Base-by-base conservation (phyloP, 30 jellyfish, hydroid and myxozoan genomes). In the Hydractinia echinata region DNA sequence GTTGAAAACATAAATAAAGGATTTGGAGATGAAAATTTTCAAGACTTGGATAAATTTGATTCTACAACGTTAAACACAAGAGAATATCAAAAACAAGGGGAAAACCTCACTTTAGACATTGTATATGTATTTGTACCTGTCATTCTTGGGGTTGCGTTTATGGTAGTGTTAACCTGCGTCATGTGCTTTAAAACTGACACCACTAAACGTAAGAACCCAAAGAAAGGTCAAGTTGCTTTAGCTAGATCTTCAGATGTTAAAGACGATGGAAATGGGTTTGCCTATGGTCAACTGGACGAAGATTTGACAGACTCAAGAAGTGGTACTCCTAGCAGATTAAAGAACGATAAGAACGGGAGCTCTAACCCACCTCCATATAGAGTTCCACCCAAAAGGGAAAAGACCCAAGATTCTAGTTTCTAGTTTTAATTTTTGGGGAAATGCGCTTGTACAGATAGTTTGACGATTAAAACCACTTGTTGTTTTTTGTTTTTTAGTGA, bases 341-440 rank as follows among this genome's bases (percentile, higher is more conserved):
- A 30, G 2, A 30, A 30, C 44, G 44, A 30, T 30, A 30, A 30
- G 44, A 30, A 30, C 44, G 44, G 44, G 44, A 30, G 44, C 44
- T 30, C 44, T n/a, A 7, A 64, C 10, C 74, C 74, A n/a, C 74
- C 74, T 64, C 74, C 74, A n/a, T 64, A 64, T 51, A 64, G 44
- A 64, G 74, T 51, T n/a, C 74, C 74, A 44, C 8, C 74, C 74
- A 64, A 64, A 64, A n/a, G 74, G 19, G 7, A 64, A 64, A 44
- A 64, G 39, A 6, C 74, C 19, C 74, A 64, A 64, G 39, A 44
- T 64, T 64, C 74, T n/a, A 64, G 18, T n/a, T 64, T 64, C 74
- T 64, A 64, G 39, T n/a, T 64, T 64, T 6, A 2, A 30, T 30
- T 30, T 30, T 30, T 30, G 44, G 44, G 44, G 1, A 30, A 30